These are phyloP conservation scores for Acanthornis magna DNA, from an alignment of 2,797 vertebrate species.

Conservation along the genomic window DNA sequence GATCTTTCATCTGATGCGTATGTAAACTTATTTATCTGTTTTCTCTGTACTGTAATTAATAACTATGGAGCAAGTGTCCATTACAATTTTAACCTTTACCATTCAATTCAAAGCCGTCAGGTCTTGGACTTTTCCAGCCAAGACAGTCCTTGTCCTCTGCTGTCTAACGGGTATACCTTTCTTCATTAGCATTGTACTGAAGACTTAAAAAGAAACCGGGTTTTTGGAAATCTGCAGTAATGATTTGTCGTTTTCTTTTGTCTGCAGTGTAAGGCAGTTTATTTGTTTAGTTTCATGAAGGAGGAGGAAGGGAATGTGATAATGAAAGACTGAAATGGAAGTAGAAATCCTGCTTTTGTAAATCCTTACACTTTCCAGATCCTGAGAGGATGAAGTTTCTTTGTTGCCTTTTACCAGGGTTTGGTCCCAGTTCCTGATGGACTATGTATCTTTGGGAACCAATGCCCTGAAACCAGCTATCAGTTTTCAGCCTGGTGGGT, in stretches of 20 bases:
- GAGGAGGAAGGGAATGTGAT: background rate
- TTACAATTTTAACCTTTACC: background rate
- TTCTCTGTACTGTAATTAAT: background rate
- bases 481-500: background rate
- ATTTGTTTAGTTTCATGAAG: background rate
- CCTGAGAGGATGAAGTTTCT: background rate
- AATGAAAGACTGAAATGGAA: background rate
- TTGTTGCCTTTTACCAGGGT: background rate
- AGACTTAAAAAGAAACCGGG: background rate
- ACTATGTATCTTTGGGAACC: background rate
- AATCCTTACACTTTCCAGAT: background rate
- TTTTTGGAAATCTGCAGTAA: background rate
- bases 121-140: background rate
- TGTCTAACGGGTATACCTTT: fast-evolving
- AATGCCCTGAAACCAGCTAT: background rate
- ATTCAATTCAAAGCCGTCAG: background rate
- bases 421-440: background rate
- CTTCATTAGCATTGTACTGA: background rate
- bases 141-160: background rate
- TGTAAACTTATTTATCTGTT: conserved; percentile 66
- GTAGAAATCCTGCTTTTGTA: background rate
- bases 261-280: background rate
- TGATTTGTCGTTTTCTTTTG: background rate
- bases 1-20: conserved; percentile 97
- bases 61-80: background rate